Percentiles rank a stretch among this genome's conserved stretches.
phyloP scores from a whole-genome alignment of 2,888 invertebrate species.

The Lamellibrachia satsuma region DNA sequence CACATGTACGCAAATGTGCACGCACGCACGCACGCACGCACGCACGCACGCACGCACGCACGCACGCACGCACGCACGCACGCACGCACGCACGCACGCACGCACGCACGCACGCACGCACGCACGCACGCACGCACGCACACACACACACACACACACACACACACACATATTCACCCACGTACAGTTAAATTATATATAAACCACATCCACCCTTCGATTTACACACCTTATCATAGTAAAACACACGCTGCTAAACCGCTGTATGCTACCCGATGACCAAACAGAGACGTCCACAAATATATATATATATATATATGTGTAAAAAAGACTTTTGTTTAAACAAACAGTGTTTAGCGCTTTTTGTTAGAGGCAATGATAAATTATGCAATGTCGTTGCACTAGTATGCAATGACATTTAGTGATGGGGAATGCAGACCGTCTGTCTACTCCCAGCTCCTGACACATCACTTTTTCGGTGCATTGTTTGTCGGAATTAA shows the following conservation, averaged over 20 bases:
- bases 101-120: too few species aligned
- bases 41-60: too few species aligned
- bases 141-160: too few species aligned
- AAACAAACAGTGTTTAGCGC: neutral
- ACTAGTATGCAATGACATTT: neutral
- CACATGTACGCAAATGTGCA: neutral
- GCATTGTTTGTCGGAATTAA: constrained; percentile 3
- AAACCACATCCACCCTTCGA: neutral
- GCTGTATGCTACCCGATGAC: neutral
- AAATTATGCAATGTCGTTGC: neutral
- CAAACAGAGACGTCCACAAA: neutral
- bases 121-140: too few species aligned
- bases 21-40: too few species aligned
- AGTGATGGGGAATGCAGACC: neutral
- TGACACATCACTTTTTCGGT: neutral
- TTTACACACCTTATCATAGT: neutral
- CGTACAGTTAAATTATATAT: neutral
- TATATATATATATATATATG: neutral
- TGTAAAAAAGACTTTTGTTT: neutral
- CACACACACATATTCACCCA: neutral
- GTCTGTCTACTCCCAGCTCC: neutral
- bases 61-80: too few species aligned
- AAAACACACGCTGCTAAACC: neutral
- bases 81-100: too few species aligned
- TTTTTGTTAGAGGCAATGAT: neutral